Conservation (phyloP, 2,888 invertebrate species). For the Meteorus colon region DNA sequence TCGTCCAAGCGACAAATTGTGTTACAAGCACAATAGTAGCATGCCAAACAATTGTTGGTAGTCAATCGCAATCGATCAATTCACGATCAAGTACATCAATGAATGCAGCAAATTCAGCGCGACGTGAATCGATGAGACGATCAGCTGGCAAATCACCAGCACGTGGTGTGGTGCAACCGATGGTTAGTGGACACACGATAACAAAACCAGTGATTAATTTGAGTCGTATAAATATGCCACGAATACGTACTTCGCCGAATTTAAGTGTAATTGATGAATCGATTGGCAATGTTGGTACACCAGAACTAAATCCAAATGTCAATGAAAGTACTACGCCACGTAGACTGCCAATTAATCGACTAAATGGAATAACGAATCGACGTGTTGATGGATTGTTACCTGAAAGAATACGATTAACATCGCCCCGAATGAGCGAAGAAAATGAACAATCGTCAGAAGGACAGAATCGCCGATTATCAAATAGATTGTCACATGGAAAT, state of each 20-base stretch:
- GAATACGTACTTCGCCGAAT: conserved; percentile 58
- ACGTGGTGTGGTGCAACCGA: conserved; percentile 69
- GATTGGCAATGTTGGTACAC: conserved; percentile 27
- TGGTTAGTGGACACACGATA: conserved; percentile 70
- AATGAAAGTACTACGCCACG: conserved; percentile 20
- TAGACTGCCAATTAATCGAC: conserved; percentile 19
- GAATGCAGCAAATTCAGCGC: conserved; percentile 47
- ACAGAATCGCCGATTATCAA: conserved; percentile 23
- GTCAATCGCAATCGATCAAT: conserved; percentile 25
- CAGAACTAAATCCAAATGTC: conserved; percentile 49
- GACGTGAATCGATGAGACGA: conserved; percentile 59
- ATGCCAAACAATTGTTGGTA: conserved; percentile 60
- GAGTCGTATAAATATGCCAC: conserved; percentile 67
- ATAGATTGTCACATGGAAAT: conserved; percentile 3
- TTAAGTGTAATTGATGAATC: conserved; percentile 65
- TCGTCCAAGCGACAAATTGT: conserved; percentile 60
- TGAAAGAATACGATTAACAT: conserved; percentile 30
- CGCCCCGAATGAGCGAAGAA: conserved; percentile 26
- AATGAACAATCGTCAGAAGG: not conserved
- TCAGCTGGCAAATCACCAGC: conserved; percentile 65
- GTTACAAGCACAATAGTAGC: conserved; percentile 61
- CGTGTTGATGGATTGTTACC: conserved; percentile 28
- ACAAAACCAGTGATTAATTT: conserved; percentile 70
- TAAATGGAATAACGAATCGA: conserved; percentile 14
- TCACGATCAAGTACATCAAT: conserved; percentile 10